Evolutionary conservation across 2,113 vertebrate species (phyloP).

Genomic region (Thermophis baileyi): DNA sequence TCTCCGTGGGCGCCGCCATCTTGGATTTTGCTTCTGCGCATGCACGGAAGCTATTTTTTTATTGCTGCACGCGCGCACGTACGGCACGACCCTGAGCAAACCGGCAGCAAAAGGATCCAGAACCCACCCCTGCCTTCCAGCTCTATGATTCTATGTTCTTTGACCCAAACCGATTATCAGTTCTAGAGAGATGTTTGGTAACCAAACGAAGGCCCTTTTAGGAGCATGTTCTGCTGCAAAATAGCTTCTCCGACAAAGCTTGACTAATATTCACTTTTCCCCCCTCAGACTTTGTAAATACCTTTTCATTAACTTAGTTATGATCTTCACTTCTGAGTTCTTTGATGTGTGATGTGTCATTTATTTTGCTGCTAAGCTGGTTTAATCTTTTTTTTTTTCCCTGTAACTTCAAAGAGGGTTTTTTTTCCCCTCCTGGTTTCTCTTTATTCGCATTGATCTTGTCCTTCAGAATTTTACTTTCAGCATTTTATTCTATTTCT

Average conservation of each 20-base stretch:
- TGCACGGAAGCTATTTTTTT: no score
- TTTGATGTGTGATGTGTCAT: background rate
- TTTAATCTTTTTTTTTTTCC: background rate
- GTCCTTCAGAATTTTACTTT: background rate
- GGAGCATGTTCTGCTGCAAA: background rate
- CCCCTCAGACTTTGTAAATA: background rate
- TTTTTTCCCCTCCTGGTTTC: background rate
- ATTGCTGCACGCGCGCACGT: no score
- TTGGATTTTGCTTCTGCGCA: no score
- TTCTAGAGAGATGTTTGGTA: background rate
- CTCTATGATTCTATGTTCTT: no score
- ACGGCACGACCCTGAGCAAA: no score
- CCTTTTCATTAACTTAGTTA: background rate
- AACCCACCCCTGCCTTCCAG: no score
- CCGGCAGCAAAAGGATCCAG: no score
- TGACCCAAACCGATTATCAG: background rate
- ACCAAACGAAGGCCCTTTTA: background rate
- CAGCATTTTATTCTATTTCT: background rate
- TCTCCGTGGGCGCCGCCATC: no score
- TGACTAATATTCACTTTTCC: background rate
- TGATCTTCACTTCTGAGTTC: background rate
- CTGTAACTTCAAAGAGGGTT: background rate
- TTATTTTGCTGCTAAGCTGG: background rate
- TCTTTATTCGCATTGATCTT: background rate
- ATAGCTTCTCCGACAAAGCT: background rate